These are phyloP conservation scores for Harpalus rubripes DNA, from an alignment of 2,888 invertebrate species.

Conservation along the genomic window DNA sequence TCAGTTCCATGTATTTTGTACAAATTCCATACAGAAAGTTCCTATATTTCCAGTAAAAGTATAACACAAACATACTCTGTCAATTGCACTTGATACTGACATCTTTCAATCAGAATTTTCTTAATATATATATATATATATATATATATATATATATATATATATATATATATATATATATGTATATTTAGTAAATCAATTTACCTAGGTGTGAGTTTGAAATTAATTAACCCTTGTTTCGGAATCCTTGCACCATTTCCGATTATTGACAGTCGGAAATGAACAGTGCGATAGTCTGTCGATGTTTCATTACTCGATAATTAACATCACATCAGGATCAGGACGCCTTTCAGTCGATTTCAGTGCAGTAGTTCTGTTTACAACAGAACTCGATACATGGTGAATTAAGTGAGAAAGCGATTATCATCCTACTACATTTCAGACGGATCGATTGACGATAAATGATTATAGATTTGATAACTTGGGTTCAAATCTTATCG, in stretches of 20 bases:
- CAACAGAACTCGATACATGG: background rate
- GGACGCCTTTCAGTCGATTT: background rate
- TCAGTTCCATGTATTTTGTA: too few species aligned
- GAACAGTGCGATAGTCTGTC: background rate
- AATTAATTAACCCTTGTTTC: background rate
- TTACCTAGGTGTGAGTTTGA: background rate
- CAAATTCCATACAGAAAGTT: too few species aligned
- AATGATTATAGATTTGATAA: background rate
- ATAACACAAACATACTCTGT: too few species aligned
- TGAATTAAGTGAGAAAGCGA: background rate
- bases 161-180: too few species aligned
- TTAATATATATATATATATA: too few species aligned
- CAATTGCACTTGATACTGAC: too few species aligned
- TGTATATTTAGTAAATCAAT: too few species aligned
- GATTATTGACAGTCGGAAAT: background rate
- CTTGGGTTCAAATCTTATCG: background rate
- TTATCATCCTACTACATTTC: background rate
- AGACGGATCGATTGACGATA: background rate
- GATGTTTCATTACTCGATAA: background rate
- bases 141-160: too few species aligned
- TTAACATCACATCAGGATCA: background rate
- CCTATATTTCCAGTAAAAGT: too few species aligned
- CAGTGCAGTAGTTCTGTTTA: background rate
- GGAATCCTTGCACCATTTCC: background rate
- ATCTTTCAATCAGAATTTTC: too few species aligned